Conservation (phyloP, 2,888 invertebrate species). For the Acronicta psi region DNA sequence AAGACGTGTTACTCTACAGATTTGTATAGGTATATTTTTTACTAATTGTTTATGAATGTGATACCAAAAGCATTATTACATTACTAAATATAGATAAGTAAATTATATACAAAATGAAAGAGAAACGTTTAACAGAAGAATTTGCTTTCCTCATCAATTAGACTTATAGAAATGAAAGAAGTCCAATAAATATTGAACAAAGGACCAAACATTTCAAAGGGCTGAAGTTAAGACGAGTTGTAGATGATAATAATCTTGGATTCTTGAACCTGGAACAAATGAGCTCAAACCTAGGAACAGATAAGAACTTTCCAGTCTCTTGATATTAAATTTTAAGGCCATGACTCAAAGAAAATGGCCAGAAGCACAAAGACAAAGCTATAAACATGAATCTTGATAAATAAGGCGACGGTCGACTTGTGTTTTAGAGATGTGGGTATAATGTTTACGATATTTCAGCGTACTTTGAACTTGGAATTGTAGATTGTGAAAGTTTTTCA, state of each 20-base stretch:
- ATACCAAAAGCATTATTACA: too few species aligned
- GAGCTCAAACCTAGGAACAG: conserved; percentile 58
- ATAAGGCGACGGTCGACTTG: conserved; percentile 29
- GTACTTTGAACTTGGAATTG: conserved; percentile 1
- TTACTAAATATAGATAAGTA: too few species aligned
- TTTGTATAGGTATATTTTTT: too few species aligned
- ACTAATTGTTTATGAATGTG: too few species aligned
- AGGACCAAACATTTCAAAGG: conserved; percentile 44
- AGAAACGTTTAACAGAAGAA: conserved; percentile 1
- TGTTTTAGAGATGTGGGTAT: conserved; percentile 23
- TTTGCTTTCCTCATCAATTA: not conserved
- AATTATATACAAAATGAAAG: too few species aligned
- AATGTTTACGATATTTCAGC: conserved; percentile 26
- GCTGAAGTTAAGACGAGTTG: conserved; percentile 48
- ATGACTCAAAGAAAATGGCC: conserved; percentile 59
- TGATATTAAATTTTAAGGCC: conserved; percentile 57
- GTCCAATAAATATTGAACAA: conserved; percentile 51
- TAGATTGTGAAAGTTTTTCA: not conserved
- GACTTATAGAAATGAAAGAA: conserved; percentile 37
- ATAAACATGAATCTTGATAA: conserved; percentile 61
- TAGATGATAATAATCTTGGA: conserved; percentile 56
- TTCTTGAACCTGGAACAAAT: conserved; percentile 62
- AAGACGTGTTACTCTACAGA: too few species aligned
- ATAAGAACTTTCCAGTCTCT: conserved; percentile 65
- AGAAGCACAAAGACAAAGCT: conserved; percentile 51